phyloP scores from a whole-genome alignment of 2,113 vertebrate species.

The Dipodomys ordii region DNA sequence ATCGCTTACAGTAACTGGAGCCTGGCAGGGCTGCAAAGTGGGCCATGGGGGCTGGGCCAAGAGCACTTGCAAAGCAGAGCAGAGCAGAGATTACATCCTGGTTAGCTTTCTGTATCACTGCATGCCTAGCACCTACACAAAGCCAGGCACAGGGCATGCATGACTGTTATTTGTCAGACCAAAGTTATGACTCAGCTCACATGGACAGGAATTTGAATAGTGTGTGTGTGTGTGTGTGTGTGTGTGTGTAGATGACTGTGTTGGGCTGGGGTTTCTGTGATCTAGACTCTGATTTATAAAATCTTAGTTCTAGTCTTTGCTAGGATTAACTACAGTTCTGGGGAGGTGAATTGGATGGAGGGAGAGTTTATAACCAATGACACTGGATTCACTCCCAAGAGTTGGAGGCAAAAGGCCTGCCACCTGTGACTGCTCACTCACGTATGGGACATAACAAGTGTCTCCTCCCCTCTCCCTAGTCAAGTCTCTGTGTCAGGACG shows the following conservation, averaged over 20 bases:
- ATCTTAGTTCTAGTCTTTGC: background rate
- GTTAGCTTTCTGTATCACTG: background rate
- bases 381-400: background rate
- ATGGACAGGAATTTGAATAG: background rate
- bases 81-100: slow-evolving; percentile 11
- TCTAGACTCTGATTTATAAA: background rate
- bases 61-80: background rate
- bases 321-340: background rate
- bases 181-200: background rate
- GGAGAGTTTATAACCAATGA: background rate
- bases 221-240: too few species aligned
- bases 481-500: background rate
- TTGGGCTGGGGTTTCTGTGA: background rate
- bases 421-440: background rate
- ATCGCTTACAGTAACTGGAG: slow-evolving; percentile 31
- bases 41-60: slow-evolving; percentile 16
- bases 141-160: background rate
- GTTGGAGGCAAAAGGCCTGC: background rate
- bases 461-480: background rate
- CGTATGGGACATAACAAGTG: background rate
- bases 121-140: background rate
- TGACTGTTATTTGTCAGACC: background rate
- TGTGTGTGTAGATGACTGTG: background rate
- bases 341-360: background rate
- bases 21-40: slow-evolving; percentile 49